phyloP scores from a whole-genome alignment of 2,888 invertebrate genomes.

The Eupelmus urozonus region DNA sequence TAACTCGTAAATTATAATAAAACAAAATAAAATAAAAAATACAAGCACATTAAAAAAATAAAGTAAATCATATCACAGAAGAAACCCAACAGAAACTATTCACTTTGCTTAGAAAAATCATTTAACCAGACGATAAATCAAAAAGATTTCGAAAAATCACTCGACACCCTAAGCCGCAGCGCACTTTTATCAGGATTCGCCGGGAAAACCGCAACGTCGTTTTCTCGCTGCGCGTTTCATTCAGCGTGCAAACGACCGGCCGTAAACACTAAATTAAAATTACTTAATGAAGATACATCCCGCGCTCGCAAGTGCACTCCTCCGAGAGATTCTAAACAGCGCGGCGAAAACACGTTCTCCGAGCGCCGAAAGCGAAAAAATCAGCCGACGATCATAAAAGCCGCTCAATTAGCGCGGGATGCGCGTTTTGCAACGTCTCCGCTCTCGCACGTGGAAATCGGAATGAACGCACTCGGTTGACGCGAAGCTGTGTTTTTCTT shows the following conservation, averaged over 20 bases:
- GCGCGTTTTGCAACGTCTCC: constrained; percentile 35
- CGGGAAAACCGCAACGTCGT: background rate
- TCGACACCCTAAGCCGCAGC: background rate
- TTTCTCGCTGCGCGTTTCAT: background rate
- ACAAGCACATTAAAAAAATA: no score
- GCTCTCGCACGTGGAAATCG: constrained; percentile 43
- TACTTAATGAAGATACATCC: constrained; percentile 42
- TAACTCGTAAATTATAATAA: no score
- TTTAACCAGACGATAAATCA: no score
- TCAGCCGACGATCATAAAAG: constrained; percentile 43
- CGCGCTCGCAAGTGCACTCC: constrained; percentile 1
- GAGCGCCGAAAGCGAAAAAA: constrained; percentile 20
- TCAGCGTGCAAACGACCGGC: background rate
- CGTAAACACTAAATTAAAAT: constrained; percentile 44
- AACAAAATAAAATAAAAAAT: no score
- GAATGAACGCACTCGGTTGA: constrained; percentile 24
- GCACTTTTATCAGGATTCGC: background rate
- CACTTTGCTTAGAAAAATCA: no score
- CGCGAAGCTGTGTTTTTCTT: background rate
- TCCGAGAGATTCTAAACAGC: background rate
- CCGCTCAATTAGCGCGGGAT: constrained; percentile 49
- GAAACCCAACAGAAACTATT: no score
- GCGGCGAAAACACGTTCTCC: constrained; percentile 42
- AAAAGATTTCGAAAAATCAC: background rate
- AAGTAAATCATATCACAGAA: no score